phyloP scores from a whole-genome alignment of 1,140 invertebrate species.

The Glomeris maerens region DNA sequence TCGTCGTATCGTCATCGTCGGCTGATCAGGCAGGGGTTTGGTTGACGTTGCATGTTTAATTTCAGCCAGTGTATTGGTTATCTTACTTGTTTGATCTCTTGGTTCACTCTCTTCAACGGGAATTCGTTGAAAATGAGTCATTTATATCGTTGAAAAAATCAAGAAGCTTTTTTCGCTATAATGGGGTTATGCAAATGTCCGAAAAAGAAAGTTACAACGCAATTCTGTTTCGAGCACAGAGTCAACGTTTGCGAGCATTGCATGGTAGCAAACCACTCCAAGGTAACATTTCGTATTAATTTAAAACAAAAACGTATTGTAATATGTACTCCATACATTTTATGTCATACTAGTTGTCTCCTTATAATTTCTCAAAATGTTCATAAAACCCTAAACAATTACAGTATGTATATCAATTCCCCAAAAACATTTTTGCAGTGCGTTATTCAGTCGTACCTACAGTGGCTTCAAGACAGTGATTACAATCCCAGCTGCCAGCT shows the following conservation, averaged over 20 bases:
- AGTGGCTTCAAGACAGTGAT: slow-evolving; percentile 94
- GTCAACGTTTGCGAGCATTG: slow-evolving; percentile 98
- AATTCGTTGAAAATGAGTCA: too few relatives aligned
- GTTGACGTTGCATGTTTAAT: too few relatives aligned
- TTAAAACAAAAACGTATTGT: slow-evolving; percentile 8
- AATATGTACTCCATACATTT: too few relatives aligned
- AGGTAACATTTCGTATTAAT: slow-evolving; percentile 46
- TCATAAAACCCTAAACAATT: too few relatives aligned
- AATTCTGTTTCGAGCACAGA: slow-evolving; percentile 96
- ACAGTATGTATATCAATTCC: background rate
- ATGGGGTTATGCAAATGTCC: slow-evolving; percentile 98
- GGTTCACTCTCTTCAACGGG: too few relatives aligned
- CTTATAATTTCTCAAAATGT: too few relatives aligned
- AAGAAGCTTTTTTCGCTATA: slow-evolving; percentile 11
- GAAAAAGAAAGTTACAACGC: slow-evolving; percentile 86
- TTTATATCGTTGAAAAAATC: too few relatives aligned
- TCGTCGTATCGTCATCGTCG: too few relatives aligned
- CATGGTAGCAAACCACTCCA: slow-evolving; percentile 86
- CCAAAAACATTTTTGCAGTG: slow-evolving; percentile 51
- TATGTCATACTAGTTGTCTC: too few relatives aligned
- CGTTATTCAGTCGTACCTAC: slow-evolving; percentile 90
- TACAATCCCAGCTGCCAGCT: slow-evolving; percentile 81
- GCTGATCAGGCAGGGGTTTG: too few relatives aligned
- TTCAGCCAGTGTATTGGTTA: too few relatives aligned
- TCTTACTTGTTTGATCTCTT: too few relatives aligned